Evolutionary conservation across 2,888 invertebrate genomes (phyloP).

Genomic region (Metalampra italica): DNA sequence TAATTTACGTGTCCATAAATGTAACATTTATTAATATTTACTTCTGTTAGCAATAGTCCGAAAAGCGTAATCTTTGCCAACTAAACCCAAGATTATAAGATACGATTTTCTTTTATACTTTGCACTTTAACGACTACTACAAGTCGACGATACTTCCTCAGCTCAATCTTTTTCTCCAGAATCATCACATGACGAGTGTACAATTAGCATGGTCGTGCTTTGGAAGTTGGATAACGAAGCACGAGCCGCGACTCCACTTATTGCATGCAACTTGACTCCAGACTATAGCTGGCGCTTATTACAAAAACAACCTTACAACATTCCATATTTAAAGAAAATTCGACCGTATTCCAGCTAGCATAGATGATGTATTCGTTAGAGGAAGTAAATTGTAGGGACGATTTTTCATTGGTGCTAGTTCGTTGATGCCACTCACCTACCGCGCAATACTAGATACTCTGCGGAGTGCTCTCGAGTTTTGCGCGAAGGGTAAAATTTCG

Average conservation of each 20-base stretch:
- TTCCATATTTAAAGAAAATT: constrained; percentile 4
- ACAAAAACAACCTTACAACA: constrained; percentile 27
- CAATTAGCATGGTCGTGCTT: constrained; percentile 57
- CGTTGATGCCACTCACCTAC: constrained; percentile 46
- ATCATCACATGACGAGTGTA: constrained; percentile 30
- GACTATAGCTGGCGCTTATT: constrained; percentile 27
- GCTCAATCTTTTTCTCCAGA: background rate
- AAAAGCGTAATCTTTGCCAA: too few relatives aligned
- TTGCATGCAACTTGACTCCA: constrained; percentile 53
- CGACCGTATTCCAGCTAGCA: constrained; percentile 10
- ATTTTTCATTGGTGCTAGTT: constrained; percentile 21
- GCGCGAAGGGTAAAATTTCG: constrained; percentile 40
- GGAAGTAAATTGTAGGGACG: constrained; percentile 14
- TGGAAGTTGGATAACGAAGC: constrained; percentile 60
- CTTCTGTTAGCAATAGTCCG: too few relatives aligned
- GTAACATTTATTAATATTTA: too few relatives aligned
- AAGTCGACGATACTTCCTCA: too few relatives aligned
- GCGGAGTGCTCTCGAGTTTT: constrained; percentile 39
- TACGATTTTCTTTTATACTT: too few relatives aligned
- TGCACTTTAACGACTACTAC: too few relatives aligned
- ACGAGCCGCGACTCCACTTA: constrained; percentile 52
- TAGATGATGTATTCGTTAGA: background rate
- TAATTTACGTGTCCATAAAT: too few relatives aligned
- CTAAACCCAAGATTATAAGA: too few relatives aligned
- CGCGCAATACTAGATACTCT: constrained; percentile 46